Evolutionary conservation across 2,888 invertebrate genomes (phyloP).

Genomic region (Acholoe squamosa): DNA sequence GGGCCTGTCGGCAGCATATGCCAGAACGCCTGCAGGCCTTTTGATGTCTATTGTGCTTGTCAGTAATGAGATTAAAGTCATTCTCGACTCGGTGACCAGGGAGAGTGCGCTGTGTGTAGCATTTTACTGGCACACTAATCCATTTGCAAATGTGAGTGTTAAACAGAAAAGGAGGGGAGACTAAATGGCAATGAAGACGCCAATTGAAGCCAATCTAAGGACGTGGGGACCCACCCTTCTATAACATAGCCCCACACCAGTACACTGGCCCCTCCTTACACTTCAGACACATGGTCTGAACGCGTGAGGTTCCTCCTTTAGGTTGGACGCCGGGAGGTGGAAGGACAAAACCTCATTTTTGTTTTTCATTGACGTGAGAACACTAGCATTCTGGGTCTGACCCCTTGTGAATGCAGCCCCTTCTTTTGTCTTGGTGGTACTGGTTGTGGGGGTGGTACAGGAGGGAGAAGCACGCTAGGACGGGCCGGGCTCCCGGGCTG

Average conservation of each 20-base stretch:
- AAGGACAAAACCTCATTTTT: conserved; percentile 9
- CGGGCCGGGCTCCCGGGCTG: neutral
- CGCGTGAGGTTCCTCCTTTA: conserved; percentile 16
- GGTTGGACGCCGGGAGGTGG: neutral
- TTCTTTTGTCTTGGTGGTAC: conserved; percentile 28
- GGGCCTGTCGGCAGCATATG: conserved; percentile 35
- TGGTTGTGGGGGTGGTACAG: neutral
- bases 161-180: conserved; percentile 26
- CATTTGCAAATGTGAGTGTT: conserved; percentile 42
- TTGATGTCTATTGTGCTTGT: conserved; percentile 64
- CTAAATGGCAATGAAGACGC: conserved; percentile 65
- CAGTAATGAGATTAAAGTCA: conserved; percentile 67
- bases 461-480: conserved; percentile 6
- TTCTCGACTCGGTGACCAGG: conserved; percentile 55
- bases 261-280: neutral
- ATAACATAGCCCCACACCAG: neutral
- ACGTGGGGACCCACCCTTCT: neutral
- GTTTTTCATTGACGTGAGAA: conserved; percentile 55
- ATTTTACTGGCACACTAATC: conserved; percentile 60
- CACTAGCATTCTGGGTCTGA: neutral
- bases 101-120: conserved; percentile 44
- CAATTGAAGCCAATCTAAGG: conserved; percentile 60
- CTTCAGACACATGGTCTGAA: neutral
- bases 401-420: neutral
- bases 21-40: conserved; percentile 35